Conservation (phyloP, 2,113 vertebrate species). For the Calyptomena viridis region DNA sequence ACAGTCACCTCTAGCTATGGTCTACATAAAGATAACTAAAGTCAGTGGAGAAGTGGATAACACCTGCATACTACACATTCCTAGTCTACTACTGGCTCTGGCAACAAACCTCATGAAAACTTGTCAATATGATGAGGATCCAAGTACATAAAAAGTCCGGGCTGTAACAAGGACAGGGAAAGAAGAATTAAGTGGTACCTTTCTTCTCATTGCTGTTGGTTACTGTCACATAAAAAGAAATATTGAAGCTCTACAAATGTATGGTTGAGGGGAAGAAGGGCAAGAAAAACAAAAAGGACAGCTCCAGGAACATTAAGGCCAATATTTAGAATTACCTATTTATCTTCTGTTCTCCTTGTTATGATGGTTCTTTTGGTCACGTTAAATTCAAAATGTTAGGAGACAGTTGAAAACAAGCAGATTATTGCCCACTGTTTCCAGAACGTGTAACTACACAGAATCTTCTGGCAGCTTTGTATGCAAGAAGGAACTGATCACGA, state of each 20-base stretch:
- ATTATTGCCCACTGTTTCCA: conserved; percentile 71
- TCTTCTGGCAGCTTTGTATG: conserved; percentile 72
- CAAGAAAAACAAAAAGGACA: background rate
- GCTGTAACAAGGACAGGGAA: background rate
- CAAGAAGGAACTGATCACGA: conserved; percentile 71
- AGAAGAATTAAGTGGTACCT: background rate
- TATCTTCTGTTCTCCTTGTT: background rate
- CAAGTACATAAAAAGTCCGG: background rate
- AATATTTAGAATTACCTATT: background rate
- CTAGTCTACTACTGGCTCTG: background rate
- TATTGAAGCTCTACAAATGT: background rate
- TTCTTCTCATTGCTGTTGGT: background rate
- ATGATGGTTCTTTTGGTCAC: background rate
- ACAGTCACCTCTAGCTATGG: background rate
- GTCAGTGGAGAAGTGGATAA: background rate
- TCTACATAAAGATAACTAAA: background rate
- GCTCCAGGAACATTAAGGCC: background rate
- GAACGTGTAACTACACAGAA: conserved; percentile 69
- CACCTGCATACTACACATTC: background rate
- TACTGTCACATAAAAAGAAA: background rate
- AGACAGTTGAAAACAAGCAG: conserved; percentile 60
- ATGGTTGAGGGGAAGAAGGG: background rate
- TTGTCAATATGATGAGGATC: background rate
- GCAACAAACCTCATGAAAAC: background rate
- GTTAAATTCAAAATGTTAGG: conserved; percentile 14